These are phyloP conservation scores for Coenobita brevimanus DNA, from an alignment of 1,140 invertebrate species.

Conservation along the genomic window DNA sequence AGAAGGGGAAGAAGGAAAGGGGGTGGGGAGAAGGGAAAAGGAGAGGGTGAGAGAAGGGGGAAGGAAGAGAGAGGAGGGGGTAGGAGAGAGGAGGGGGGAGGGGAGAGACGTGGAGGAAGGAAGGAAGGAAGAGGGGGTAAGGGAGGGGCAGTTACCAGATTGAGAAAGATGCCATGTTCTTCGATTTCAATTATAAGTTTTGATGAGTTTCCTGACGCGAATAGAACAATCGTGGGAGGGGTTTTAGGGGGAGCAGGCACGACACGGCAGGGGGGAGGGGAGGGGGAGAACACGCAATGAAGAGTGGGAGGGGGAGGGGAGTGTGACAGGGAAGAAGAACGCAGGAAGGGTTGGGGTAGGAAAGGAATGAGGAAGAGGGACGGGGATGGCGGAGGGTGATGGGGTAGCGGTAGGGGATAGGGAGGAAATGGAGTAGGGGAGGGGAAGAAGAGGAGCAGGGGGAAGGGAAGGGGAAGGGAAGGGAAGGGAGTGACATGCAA, in stretches of 20 bases:
- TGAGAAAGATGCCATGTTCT: constrained; percentile 55
- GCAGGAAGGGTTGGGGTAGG: neutral
- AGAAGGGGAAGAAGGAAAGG: no score
- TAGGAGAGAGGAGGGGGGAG: no score
- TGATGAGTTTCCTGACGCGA: constrained; percentile 50
- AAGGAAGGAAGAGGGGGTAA: no score
- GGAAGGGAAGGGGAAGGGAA: neutral
- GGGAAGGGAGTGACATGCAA: neutral
- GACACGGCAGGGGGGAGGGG: neutral
- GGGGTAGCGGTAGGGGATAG: no score
- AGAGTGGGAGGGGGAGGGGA: neutral
- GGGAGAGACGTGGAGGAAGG: no score
- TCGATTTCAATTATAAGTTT: constrained; percentile 59
- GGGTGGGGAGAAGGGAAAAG: neutral
- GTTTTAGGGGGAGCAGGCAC: constrained; percentile 7
- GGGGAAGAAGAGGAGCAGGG: neutral
- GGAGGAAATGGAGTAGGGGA: no score
- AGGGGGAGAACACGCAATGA: neutral
- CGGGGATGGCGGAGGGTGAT: neutral
- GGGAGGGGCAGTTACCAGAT: constrained; percentile 30
- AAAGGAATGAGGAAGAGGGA: neutral
- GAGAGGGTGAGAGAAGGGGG: constrained; percentile 21
- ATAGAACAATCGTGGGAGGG: constrained; percentile 45
- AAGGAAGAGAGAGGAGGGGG: no score
- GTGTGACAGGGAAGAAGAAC: neutral